Evolutionary conservation across 2,113 vertebrate genomes (phyloP).

Genomic region (Laterallus jamaicensis): DNA sequence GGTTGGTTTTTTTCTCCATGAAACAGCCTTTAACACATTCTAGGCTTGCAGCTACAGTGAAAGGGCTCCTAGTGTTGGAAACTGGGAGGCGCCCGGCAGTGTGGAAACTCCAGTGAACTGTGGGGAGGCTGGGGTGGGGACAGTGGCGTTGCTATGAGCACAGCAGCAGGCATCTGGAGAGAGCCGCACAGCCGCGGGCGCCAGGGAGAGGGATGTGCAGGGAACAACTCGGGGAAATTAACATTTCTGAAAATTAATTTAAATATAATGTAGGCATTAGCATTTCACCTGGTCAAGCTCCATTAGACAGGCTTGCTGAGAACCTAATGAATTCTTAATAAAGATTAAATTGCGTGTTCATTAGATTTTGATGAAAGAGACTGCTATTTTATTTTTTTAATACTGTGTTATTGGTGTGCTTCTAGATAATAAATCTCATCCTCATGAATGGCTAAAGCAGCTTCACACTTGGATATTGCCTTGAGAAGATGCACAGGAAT

Average conservation of each 20-base stretch:
- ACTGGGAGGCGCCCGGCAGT: neutral
- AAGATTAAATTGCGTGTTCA: constrained; percentile 19
- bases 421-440: constrained; percentile 37
- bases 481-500: neutral
- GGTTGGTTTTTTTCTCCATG: neutral
- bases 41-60: constrained; percentile 20
- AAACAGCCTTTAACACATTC: neutral
- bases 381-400: constrained; percentile 44
- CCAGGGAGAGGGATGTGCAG: neutral
- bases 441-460: neutral
- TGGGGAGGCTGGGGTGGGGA: constrained; percentile 50
- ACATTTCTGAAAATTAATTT: constrained; percentile 31
- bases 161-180: constrained; percentile 21
- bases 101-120: constrained; percentile 46
- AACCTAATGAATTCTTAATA: constrained; percentile 58
- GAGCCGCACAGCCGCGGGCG: neutral
- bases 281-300: constrained; percentile 56
- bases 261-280: constrained; percentile 39
- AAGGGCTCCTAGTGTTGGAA: neutral
- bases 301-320: constrained; percentile 52
- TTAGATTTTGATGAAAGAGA: constrained; percentile 58
- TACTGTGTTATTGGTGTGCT: constrained; percentile 37
- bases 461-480: neutral
- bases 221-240: neutral
- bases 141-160: constrained; percentile 41